phyloP scores from a whole-genome alignment of 2,888 invertebrate species.

The Tenthredo scrophulariae region DNA sequence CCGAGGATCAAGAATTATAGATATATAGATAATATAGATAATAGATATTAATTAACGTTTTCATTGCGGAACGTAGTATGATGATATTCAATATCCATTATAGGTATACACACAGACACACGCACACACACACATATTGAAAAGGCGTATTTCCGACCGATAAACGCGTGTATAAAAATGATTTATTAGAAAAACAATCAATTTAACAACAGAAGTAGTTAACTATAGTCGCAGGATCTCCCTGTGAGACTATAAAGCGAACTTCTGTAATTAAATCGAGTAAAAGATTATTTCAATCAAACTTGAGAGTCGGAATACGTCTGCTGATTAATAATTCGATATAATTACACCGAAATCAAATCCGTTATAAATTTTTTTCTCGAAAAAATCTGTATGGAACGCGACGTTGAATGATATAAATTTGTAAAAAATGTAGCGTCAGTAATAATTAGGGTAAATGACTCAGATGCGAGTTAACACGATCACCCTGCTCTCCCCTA shows the following conservation, averaged over 20 bases:
- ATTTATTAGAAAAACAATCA: background rate
- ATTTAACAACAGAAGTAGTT: background rate
- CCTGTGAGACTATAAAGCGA: too few species aligned
- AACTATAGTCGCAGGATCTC: background rate
- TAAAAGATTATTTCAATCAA: background rate
- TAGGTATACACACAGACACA: background rate
- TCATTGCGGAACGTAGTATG: background rate
- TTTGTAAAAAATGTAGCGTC: constrained; percentile 1
- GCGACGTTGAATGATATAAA: constrained; percentile 1
- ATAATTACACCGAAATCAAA: background rate
- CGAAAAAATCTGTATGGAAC: background rate
- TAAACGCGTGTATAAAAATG: background rate
- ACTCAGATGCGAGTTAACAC: background rate
- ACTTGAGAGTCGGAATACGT: background rate
- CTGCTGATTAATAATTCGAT: background rate
- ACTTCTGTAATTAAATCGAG: background rate
- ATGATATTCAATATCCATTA: background rate
- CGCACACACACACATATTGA: background rate
- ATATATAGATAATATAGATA: too few species aligned
- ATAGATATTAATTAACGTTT: background rate
- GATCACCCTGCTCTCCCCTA: background rate
- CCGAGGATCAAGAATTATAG: background rate
- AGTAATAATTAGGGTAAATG: background rate
- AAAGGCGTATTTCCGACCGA: background rate
- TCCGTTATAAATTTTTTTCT: background rate